Base-by-base conservation (phyloP, 2,113 vertebrate species). In the Equus przewalskii region DNA sequence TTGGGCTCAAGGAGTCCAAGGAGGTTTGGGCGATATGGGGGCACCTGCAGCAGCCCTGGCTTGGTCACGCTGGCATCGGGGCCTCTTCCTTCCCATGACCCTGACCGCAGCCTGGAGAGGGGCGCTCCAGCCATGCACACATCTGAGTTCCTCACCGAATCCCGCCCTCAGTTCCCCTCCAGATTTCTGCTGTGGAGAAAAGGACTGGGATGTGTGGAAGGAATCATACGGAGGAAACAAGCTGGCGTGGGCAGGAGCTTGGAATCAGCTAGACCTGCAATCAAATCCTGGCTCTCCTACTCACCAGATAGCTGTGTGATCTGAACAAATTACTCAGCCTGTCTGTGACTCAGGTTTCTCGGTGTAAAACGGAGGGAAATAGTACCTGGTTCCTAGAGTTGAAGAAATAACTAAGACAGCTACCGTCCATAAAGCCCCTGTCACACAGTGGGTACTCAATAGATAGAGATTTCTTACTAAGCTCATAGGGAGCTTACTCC, bases 91-190 rank as follows among this genome's bases (percentile, higher is more conserved):
- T 30, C 14, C n/a, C 22, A 3, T 1, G 22, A 46, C 19, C 33
- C 70, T 14, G 10, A 8, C 5, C 6, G 2, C 9, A 12, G 26
- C 16, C 21, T 15, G 18, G 56, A 89, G 22, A 64, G 19, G n/a
- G 19, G 15, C 10, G 13, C 2, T 49, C 33, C 67, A 65, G n/a
- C 60, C 51, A 1, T 0, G 1, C 7, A 49, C 30, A 76, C 28
- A 15, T 22, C 76, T 60, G 16, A 44, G 19, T 33, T 22, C 41
- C 76, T 82, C 76, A 24, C 24, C 84, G 49, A 49, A 49, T 4
- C 24, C 73, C 41, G 18, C 30, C 24, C 24, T 83, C 49, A 4
- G 30, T 22, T 15, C 30, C 76, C 49, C 24, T 5, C 58, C 13
- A 67, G 30, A 49, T 82, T 81, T 36, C 67, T 58, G 19, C 7